Evolutionary conservation across 1,140 invertebrate genomes (phyloP), one percentile per base, ranked within the genome.

Genomic region (Pseudomyrmex cubaensis): DNA sequence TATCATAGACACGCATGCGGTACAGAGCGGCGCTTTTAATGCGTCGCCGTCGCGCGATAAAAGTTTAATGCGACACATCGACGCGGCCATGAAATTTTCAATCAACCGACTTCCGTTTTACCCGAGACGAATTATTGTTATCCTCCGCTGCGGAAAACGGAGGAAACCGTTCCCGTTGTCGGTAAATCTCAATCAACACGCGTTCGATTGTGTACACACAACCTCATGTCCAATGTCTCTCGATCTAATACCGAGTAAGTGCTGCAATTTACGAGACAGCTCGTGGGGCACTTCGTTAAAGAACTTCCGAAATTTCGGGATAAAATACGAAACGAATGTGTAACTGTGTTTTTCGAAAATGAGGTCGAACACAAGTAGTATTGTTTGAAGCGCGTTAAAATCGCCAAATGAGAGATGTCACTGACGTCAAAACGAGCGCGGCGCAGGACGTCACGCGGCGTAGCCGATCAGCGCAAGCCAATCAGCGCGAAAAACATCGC

Each of bases 11-110:
- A 20, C 20, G 64, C 54, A 15, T 20, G 66, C 10, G 15, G 54
- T 70, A 57, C 20, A 54, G n/a, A 10, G 50, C n/a, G 54, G 50
- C n/a, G 46, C 54, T 72, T 80, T 80, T 80, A 80, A 80, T 56
- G 44, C 25, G 25, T 2, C 25, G 25, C 25, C 44, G n/a, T 66
- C 54, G 54, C 20, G 22, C 46, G 66, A 72, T 80, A 70, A 80
- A 80, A 80, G 76, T 80, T 80, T 80, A 80, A 80, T 50, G 66
- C 69, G 59, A 72, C 66, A 59, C 57, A 48, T 64, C 56, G 69
- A 7, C 76, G 76, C 54, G 70, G 44, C 44, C 76, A 80, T 80
- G 76, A 80, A 80, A 80, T 80, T 80, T 80, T 80, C 76, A 80
- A 80, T 80, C 76, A 80, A 70, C 66, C 50, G 54, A 72, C 66